These are phyloP conservation scores for Drosophila auraria DNA, from an alignment of 1,140 invertebrate species.

Conservation along the genomic window DNA sequence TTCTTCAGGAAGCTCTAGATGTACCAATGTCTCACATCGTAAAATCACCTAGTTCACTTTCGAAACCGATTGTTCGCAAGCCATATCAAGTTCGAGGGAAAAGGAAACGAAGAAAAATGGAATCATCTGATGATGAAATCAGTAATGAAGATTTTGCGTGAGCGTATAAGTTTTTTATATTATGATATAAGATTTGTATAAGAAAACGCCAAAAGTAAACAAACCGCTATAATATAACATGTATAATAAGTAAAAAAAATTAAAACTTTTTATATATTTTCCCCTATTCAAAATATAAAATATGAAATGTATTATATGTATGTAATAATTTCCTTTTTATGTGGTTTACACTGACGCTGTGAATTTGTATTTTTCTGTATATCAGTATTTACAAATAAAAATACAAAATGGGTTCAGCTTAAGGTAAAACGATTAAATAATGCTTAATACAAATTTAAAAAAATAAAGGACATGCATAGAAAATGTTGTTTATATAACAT, in stretches of 20 bases:
- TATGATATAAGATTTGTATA: neutral
- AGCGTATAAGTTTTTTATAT: constrained; percentile 9
- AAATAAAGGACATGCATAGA: neutral
- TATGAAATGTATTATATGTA: neutral
- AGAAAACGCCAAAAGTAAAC: neutral
- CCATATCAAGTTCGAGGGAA: constrained; percentile 54
- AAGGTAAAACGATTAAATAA: neutral
- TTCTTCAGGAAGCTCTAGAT: constrained; percentile 43
- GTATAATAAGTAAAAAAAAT: neutral
- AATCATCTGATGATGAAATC: constrained; percentile 73
- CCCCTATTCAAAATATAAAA: neutral
- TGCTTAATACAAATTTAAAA: neutral
- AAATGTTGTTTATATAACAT: neutral
- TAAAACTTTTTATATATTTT: neutral
- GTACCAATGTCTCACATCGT: constrained; percentile 33
- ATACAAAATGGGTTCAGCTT: neutral
- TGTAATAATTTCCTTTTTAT: neutral
- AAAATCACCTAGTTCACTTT: constrained; percentile 34
- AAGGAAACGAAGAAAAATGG: constrained; percentile 67
- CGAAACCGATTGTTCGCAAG: constrained; percentile 56
- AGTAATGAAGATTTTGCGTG: constrained; percentile 72
- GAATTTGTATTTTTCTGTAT: neutral
- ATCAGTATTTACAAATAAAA: neutral
- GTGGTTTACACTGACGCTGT: neutral
- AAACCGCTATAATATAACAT: neutral